Evolutionary conservation across 2,888 invertebrate genomes (phyloP).

Genomic region (Dioctria linearis): DNA sequence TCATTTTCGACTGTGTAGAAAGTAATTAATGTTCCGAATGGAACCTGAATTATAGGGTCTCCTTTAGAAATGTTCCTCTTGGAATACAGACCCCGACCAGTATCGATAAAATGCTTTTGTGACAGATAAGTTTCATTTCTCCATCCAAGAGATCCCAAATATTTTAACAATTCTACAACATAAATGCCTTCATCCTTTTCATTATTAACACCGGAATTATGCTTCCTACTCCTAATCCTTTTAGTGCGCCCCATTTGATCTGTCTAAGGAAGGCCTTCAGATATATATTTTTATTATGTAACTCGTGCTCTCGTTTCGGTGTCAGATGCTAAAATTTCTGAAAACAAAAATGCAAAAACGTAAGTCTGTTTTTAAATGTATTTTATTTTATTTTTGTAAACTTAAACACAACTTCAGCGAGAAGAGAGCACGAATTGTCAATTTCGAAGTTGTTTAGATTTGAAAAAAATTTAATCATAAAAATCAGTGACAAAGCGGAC

Average conservation of each 20-base stretch:
- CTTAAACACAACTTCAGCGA: neutral
- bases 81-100: constrained; percentile 84
- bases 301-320: constrained; percentile 47
- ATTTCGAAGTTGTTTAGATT: constrained; percentile 14
- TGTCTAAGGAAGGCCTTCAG: neutral
- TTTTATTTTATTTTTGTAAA: neutral
- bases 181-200: neutral
- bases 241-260: constrained; percentile 54
- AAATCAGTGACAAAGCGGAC: neutral
- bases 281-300: constrained; percentile 22
- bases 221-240: constrained; percentile 28
- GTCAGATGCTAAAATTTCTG: constrained; percentile 7
- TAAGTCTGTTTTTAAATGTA: neutral
- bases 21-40: constrained; percentile 75
- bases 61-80: constrained; percentile 73
- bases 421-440: constrained; percentile 38
- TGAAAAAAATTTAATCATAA: neutral
- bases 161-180: constrained; percentile 52
- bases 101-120: constrained; percentile 76
- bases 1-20: constrained; percentile 74
- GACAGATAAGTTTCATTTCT: constrained; percentile 74
- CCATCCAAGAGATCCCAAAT: constrained; percentile 72
- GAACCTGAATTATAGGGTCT: constrained; percentile 76
- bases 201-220: neutral
- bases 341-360: constrained; percentile 9